A percentile compares a stretch with the other conserved stretches of the same genome.
phyloP scores from a whole-genome alignment of 2,113 vertebrate species.

The Saimiri boliviensis region DNA sequence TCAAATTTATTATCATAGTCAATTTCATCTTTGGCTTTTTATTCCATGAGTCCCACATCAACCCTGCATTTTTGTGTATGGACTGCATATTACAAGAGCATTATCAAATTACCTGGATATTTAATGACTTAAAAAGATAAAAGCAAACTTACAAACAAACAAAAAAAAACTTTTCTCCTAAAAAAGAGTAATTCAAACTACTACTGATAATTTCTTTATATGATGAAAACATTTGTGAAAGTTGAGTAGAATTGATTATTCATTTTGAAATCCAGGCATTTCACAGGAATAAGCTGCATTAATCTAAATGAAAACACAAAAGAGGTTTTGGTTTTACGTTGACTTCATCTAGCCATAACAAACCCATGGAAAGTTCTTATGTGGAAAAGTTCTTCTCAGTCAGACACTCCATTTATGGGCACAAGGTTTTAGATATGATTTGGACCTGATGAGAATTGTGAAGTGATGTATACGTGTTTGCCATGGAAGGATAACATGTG shows the following conservation, averaged over 20 bases:
- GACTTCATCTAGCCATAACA: constrained; percentile 22
- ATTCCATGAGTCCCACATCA: neutral
- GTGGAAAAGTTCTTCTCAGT: neutral
- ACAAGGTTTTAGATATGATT: neutral
- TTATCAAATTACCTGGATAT: neutral
- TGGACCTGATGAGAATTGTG: neutral
- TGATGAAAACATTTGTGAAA: neutral
- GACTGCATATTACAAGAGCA: neutral
- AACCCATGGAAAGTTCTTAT: neutral
- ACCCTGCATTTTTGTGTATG: neutral
- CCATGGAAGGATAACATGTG: neutral
- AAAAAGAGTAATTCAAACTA: neutral
- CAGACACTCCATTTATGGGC: neutral
- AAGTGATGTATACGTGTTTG: neutral
- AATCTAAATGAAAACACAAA: constrained; percentile 35
- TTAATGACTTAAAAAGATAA: neutral
- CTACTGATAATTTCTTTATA: neutral
- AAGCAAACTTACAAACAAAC: neutral
- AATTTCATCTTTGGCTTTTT: neutral
- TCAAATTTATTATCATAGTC: neutral
- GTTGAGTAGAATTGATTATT: neutral
- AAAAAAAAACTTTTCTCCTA: fast-evolving
- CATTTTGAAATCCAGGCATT: neutral
- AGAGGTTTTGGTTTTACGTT: constrained; percentile 11
- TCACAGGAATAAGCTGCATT: neutral